These are phyloP conservation scores for Cydia pomonella DNA, from an alignment of 1,140 invertebrate species.

Conservation along the genomic window DNA sequence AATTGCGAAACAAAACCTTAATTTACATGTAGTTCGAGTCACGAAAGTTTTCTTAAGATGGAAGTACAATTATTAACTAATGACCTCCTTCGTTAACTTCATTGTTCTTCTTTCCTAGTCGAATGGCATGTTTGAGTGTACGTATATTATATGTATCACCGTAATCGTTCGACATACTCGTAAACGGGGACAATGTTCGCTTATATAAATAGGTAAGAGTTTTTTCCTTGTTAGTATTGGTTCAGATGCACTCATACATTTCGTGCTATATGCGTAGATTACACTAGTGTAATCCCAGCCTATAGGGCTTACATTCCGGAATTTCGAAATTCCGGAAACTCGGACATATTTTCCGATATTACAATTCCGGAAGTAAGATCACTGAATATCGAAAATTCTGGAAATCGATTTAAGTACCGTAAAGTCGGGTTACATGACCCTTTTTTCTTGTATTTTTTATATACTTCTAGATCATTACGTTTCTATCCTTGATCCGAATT, in stretches of 20 bases:
- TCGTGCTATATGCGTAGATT: too few species aligned
- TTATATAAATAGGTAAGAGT: not conserved
- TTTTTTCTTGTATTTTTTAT: too few species aligned
- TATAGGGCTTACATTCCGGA: too few species aligned
- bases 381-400: too few species aligned
- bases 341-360: too few species aligned
- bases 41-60: not conserved
- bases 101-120: slow-evolving; percentile 18
- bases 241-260: not conserved
- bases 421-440: too few species aligned
- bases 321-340: too few species aligned
- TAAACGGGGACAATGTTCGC: not conserved
- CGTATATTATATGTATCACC: not conserved
- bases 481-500: too few species aligned
- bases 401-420: too few species aligned
- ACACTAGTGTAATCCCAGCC: too few species aligned
- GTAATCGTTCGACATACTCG: not conserved
- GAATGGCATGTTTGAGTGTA: not conserved
- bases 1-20: slow-evolving; percentile 28
- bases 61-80: slow-evolving; percentile 13
- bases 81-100: not conserved
- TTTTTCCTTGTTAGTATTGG: not conserved
- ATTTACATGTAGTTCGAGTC: slow-evolving; percentile 17
- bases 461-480: too few species aligned
- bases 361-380: too few species aligned